Evolutionary conservation across 2,888 invertebrate species (phyloP).

Genomic region (Bhutanitis thaidina): DNA sequence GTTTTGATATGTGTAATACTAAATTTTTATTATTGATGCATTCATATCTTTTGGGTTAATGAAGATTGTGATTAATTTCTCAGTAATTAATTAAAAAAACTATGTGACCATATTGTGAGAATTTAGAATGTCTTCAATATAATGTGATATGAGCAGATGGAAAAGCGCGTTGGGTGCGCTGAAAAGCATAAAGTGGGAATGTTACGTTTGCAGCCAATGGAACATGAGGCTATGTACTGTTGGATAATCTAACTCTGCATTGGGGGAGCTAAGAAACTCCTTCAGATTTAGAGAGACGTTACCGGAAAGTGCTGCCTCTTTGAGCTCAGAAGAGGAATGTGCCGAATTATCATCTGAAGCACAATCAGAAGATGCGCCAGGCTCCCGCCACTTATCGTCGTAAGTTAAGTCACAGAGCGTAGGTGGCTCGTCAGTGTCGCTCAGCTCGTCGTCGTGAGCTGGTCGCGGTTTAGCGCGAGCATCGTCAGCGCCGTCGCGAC

Average conservation of each 20-base stretch:
- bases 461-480: slow-evolving; percentile 46
- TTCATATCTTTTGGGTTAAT: slow-evolving; percentile 10
- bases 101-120: slow-evolving; percentile 11
- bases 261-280: slow-evolving; percentile 65
- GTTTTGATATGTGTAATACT: slow-evolving; percentile 55
- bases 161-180: slow-evolving; percentile 27
- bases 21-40: slow-evolving; percentile 26
- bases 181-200: slow-evolving; percentile 25
- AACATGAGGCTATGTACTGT: slow-evolving; percentile 76
- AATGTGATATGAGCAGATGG: slow-evolving; percentile 34
- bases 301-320: slow-evolving; percentile 35
- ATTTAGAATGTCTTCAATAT: slow-evolving; percentile 25
- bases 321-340: slow-evolving; percentile 55
- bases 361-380: slow-evolving; percentile 52
- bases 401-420: slow-evolving; percentile 64
- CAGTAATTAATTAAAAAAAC: not conserved
- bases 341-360: slow-evolving; percentile 70
- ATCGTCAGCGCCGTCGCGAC: slow-evolving; percentile 46
- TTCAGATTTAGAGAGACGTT: slow-evolving; percentile 51
- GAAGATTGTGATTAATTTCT: not conserved
- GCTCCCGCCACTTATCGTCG: slow-evolving; percentile 63
- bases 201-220: slow-evolving; percentile 77
- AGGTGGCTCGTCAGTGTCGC: slow-evolving; percentile 68
- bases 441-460: slow-evolving; percentile 55
- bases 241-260: slow-evolving; percentile 69